Evolutionary conservation across 1,140 invertebrate species (phyloP), one percentile per base, ranked within the genome.

Genomic region (Lucilia sericata): DNA sequence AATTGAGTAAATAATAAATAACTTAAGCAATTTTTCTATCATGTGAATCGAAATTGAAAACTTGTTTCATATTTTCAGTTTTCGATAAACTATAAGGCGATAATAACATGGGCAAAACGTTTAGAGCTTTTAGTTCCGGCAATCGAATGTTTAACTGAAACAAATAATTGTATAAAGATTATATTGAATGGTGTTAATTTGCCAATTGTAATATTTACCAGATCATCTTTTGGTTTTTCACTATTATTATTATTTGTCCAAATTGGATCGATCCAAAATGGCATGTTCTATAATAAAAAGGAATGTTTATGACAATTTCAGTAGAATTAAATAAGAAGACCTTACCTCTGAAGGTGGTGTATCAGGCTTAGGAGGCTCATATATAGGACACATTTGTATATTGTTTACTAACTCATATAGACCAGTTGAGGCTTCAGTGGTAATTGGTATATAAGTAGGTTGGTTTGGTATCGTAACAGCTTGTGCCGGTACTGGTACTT

Each of bases 301-400:
- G 30, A 81, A 34, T 47, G 1, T 19, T 55, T 74, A 0, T 25
- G 17, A 49, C 30, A 74, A 21, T 36, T 17, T 83, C 5, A 19
- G 17, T 9, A 25, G 19, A 7, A 55, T 17, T 34, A 17, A 9
- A 82, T 81, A 7, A 55, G 74, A 60, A 80, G 75, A 81, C 85
- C 84, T 89, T 86, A 92, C 92, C 81, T 92, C 87, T 9, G 87
- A 84, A 19, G 90, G 89, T 49, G 91, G 88, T 47, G 91, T 91
- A 87, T 92, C 91, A 2, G 91, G 89, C 85, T 92, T 92, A 5
- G 91, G 90, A 25, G 92, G 91, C 42, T 88, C 86, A 84, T 86
- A 87, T 74, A 86, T 85, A 2, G 86, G 85, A 30, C 84, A 86
- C 74, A 87, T 74, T 25, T 85, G 81, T 25, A 85, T 84, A 84